These are phyloP conservation scores for Paragorgia papillata DNA, from an alignment of 92 coral and sea anemone genomes.

Conservation along the genomic window DNA sequence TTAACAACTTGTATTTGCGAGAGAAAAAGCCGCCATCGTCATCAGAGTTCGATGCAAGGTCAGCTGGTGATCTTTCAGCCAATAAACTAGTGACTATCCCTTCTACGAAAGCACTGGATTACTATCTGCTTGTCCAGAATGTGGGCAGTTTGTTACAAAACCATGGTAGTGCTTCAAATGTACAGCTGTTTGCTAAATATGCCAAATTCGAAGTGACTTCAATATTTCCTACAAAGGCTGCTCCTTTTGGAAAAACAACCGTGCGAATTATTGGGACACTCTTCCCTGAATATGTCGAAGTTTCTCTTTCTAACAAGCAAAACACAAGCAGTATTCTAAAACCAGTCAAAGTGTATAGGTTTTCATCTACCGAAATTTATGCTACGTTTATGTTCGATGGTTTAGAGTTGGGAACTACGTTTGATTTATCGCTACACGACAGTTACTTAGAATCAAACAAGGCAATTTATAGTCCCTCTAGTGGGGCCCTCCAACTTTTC, in stretches of 20 bases:
- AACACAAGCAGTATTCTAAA: constrained; percentile 13
- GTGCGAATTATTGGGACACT: constrained; percentile 70
- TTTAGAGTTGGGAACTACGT: constrained; percentile 49
- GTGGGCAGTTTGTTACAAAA: not conserved
- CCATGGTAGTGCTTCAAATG: constrained; percentile 26
- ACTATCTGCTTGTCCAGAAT: constrained; percentile 60
- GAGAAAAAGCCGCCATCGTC: constrained; percentile 71
- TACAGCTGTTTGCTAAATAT: constrained; percentile 56
- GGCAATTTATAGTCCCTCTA: not conserved
- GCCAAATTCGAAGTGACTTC: constrained; percentile 74
- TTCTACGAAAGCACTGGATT: constrained; percentile 55
- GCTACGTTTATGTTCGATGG: constrained; percentile 59
- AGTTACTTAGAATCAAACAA: not conserved
- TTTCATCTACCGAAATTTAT: constrained; percentile 67
- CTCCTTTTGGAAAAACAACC: constrained; percentile 72
- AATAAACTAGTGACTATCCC: constrained; percentile 65
- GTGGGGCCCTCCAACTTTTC: constrained; percentile 32
- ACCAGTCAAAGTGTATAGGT: constrained; percentile 60
- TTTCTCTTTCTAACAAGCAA: constrained; percentile 29
- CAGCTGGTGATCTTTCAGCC: constrained; percentile 66
- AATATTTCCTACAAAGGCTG: constrained; percentile 57
- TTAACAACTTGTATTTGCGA: constrained; percentile 63
- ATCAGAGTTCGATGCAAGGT: constrained; percentile 55
- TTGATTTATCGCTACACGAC: constrained; percentile 52
- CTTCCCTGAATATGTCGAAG: constrained; percentile 59